A percentile compares a stretch with the other conserved stretches of the same genome.
These are phyloP conservation scores for Menura novaehollandiae DNA, from an alignment of 2,113 vertebrate species.

Conservation along the genomic window DNA sequence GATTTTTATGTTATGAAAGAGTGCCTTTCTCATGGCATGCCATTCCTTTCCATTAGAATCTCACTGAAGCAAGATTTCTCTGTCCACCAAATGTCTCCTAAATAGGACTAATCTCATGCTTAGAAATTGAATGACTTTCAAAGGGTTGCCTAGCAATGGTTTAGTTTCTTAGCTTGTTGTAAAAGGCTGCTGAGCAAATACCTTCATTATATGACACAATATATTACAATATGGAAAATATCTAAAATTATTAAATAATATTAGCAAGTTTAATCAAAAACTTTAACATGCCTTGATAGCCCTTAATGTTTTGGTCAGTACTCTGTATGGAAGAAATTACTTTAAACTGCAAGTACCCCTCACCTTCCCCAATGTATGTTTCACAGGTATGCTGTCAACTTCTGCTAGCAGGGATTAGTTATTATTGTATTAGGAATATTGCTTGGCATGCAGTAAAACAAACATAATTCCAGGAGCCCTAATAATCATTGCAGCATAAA, in stretches of 20 bases:
- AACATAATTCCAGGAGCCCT: not conserved
- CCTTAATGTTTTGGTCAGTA: not conserved
- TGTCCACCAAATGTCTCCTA: not conserved
- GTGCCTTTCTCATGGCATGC: not conserved
- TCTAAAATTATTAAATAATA: not conserved
- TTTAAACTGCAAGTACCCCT: not conserved
- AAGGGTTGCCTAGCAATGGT: not conserved
- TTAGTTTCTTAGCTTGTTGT: not conserved
- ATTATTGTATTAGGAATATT: not conserved
- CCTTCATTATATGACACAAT: not conserved
- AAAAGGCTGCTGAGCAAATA: not conserved
- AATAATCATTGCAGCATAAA: not conserved
- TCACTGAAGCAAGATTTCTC: not conserved
- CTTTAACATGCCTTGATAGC: not conserved
- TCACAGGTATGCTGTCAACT: not conserved
- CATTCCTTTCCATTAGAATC: not conserved
- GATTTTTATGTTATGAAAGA: not conserved
- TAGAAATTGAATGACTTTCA: not conserved
- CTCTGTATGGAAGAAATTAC: not conserved
- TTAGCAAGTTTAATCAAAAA: not conserved
- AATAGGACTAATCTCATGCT: not conserved
- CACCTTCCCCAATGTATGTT: not conserved
- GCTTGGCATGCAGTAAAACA: not conserved
- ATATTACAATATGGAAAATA: not conserved
- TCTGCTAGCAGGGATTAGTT: not conserved